Base-by-base conservation (phyloP, 1,140 invertebrate species). In the Platyura marginata region DNA sequence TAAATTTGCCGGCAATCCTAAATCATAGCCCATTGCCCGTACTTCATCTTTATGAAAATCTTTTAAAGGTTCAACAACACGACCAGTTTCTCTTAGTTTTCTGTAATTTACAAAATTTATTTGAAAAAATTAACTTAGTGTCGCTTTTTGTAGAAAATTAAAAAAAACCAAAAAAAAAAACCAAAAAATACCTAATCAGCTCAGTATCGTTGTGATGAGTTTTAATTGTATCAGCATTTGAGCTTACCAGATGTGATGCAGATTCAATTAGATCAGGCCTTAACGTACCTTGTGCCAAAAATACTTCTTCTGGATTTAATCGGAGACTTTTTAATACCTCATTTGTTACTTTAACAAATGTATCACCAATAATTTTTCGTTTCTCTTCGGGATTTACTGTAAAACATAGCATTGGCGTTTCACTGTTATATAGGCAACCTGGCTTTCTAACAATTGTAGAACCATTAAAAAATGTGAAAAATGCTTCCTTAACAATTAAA, bases 21-120 rank as follows among this genome's bases (percentile, higher is more conserved):
- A 69, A 62, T 95, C 87, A 54, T 75, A 68, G 37, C 94, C 96
- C 41, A 89, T 59, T 22, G 69, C 67, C 44, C 84, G 68, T 40
- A 98, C 95, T 71, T 98, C 96, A 63, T 98, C 95, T 69, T 98
- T 99, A 59, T 98, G 95, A 60, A 99, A 98, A 67, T 98, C 95
- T 66, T 83, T 87, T 11, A 98, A 68, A n/a, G 95, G 95, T 66
- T 98, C 95, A 18, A 98, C 81, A 13, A 99, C 91, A 44, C 86
- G 69, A 11, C 87, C 92, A 52, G 84, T 65, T 48, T 75, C 71
- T 45, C 95, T 68, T 39, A 98, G 67, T 56, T 82, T 71, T 48
- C 58, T 60, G 23, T 13, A 43, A 8, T 29, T 29, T n/a, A n/a
- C n/a, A n/a, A n/a, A n/a, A n/a, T n/a, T n/a, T n/a, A n/a, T n/a